Conservation (phyloP, 2,888 invertebrate species). For the Phaonia tiefii region DNA sequence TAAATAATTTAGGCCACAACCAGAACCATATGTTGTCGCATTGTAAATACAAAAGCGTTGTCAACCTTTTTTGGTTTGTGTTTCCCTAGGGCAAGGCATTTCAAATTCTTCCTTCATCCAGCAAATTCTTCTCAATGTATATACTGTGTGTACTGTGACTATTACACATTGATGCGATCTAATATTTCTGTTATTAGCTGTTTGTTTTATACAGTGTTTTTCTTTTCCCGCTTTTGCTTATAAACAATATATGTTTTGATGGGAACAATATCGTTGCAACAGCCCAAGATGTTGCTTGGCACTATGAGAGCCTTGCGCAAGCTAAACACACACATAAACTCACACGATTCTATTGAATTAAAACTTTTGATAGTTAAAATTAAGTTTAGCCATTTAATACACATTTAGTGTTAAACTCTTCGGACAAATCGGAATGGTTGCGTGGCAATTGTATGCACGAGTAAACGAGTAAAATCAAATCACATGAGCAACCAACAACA, state of each 20-base stretch:
- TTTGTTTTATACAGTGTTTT: neutral
- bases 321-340: slow-evolving; percentile 21
- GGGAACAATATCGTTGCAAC: slow-evolving; percentile 30
- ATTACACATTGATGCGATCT: slow-evolving; percentile 21
- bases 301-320: neutral
- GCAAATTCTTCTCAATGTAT: too few species aligned
- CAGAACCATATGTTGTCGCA: too few species aligned
- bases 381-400: slow-evolving; percentile 63
- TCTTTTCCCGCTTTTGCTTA: slow-evolving; percentile 9
- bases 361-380: slow-evolving; percentile 56
- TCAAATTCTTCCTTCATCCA: too few species aligned
- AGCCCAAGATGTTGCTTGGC: neutral
- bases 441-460: too few species aligned
- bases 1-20: too few species aligned
- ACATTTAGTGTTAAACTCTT: slow-evolving; percentile 49
- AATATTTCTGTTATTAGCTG: slow-evolving; percentile 14
- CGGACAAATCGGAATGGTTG: slow-evolving; percentile 3
- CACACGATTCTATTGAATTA: slow-evolving; percentile 57
- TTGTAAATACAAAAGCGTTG: too few species aligned
- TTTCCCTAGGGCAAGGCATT: too few species aligned
- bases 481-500: neutral
- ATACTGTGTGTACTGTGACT: too few species aligned
- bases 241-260: slow-evolving; percentile 54
- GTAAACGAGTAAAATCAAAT: neutral
- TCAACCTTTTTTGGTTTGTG: too few species aligned